Evolutionary conservation across 2,888 invertebrate genomes (phyloP), one percentile per base, ranked within the genome.

Genomic region (Cheilosia variabilis): DNA sequence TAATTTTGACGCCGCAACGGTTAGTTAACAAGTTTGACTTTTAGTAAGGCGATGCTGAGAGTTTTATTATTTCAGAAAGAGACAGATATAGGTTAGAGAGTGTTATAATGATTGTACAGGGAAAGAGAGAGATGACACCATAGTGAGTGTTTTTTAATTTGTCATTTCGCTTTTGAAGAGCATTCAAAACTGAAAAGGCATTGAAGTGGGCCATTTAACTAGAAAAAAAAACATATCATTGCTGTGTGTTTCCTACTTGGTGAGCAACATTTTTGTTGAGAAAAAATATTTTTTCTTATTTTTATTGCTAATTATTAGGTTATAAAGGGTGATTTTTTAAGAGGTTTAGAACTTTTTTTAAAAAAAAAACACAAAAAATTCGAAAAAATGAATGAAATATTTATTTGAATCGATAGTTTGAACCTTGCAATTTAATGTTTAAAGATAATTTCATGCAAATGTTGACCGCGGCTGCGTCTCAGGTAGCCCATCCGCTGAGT

Each of bases 1-100:
- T 86, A 68, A 82, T 87, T 87, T 88, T 88, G 88, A 88, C 88
- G 88, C 88, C 88, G 87, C 73, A 50, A 55, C 22, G 24, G 34
- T 34, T 45, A 45, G 7, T 47, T 45, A 10, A 22, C 13, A 15
- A 53, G 34, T 53, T 43, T 41, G 34, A 45, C 13, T 45, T 55
- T 50, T 34, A 37, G 15, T 19, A 79, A 63, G 53, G 69, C 79
- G 75, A 84, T 84, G 73, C 68, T 53, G 73, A 73, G 60, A 41
- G 31, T 27, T 19, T 45, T 31, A 37, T 27, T 15, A 78, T 22
- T 15, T 19, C 17, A 19, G 9, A 71, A 17, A 84, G 50, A 75
- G 53, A 84, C 68, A 79, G 73, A 75, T 63, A 62, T 50, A 65
- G 60, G 17, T 27, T 50, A 55, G 47, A 69, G 66, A 57, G 81